phyloP scores from a whole-genome alignment of 1,140 invertebrate species.

The Magallana ariakensis region DNA sequence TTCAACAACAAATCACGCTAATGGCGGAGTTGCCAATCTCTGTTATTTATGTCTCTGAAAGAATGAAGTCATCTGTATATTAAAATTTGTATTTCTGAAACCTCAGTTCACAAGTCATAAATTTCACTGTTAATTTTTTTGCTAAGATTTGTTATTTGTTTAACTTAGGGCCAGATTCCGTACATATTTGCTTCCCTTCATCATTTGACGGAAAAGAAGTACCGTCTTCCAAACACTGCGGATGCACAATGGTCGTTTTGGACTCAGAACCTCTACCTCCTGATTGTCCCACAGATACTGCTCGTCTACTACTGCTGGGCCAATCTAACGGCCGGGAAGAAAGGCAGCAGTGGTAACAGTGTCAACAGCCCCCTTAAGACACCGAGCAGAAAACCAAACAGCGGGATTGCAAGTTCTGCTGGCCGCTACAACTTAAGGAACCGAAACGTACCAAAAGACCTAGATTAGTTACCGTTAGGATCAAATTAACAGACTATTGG shows the following conservation, averaged over 20 bases:
- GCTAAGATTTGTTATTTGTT: background rate
- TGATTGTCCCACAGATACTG: slow-evolving; percentile 4
- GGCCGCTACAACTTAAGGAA: slow-evolving; percentile 1
- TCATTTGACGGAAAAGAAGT: background rate
- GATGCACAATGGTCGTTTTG: background rate
- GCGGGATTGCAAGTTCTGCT: background rate
- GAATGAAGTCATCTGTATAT: no score
- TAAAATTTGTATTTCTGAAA: no score
- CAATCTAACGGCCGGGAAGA: background rate
- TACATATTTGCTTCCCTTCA: background rate
- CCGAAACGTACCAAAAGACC: background rate
- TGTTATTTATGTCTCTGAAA: no score
- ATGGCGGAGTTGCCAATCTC: no score
- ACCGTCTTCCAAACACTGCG: background rate
- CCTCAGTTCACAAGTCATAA: no score
- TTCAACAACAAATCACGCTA: no score
- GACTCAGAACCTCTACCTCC: background rate
- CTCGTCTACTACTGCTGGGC: background rate
- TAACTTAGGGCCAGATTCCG: slow-evolving; percentile 16
- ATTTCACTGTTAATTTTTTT: no score
- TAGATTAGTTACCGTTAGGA: no score
- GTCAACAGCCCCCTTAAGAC: background rate
- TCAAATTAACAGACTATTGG: no score
- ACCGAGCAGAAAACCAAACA: background rate
- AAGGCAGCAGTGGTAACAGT: background rate